Evolutionary conservation across 2,797 vertebrate species (phyloP), one percentile per base, ranked within the genome.

Genomic region (Chaetodon trifasciatus): DNA sequence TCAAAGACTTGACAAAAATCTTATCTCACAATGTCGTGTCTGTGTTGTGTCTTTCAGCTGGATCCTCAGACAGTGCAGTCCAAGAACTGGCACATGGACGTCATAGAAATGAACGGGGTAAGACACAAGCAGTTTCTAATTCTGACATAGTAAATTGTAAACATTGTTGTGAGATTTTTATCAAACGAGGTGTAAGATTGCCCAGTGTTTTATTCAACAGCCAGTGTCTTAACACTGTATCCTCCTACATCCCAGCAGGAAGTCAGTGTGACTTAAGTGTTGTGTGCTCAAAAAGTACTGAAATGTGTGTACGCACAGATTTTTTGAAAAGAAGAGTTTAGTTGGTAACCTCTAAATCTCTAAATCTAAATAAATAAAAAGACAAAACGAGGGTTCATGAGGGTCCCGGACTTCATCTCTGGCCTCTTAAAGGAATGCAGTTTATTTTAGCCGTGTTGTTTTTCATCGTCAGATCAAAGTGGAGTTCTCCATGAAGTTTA

Each of bases 31-130:
- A 28, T 67, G 52, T 67, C 16, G 81, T 87, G 60, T 74, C 47
- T 89, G 44, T 85, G 67, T 80, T 83, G 71, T 91, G 74, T 95
- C 63, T 95, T 93, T 19, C 94, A 99, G 98, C 92, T 99, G 95
- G 98, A 99, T 86, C 97, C 97, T 2, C 97, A 98, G 93, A 96
- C 96, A 0, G 97, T 99, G 49, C 97, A 99, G 94, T 98, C 97
- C 15, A 99, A 99, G 95, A 98, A 98, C 95, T 99, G 98, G 98
- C 98, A 99, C 86, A 95, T 97, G 88, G 98, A 98, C 0, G 97
- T 99, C 93, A 99, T 99, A 2, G 98, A 99, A 95, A 99, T 99
- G 98, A 99, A 99, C 0, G 98, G 98, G 97, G 98, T 99, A 92
- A 96, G 95, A 79, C 39, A 15, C 55, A 4, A 28, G n/a, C 23